These are phyloP conservation scores for Toxonevra muliebris DNA, from an alignment of 2,888 invertebrate genomes.

Conservation along the genomic window DNA sequence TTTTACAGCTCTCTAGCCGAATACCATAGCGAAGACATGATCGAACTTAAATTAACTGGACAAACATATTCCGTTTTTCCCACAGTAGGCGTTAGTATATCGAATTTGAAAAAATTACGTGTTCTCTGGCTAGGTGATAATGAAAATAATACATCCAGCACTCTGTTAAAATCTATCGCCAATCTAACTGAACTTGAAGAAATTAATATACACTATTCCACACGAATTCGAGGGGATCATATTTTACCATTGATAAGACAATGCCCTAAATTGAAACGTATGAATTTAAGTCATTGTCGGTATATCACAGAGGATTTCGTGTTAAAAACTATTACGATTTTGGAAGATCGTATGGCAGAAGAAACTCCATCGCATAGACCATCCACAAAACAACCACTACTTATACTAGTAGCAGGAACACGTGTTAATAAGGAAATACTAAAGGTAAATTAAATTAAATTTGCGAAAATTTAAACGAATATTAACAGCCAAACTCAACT, in stretches of 20 bases:
- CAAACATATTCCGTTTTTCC: slow-evolving; percentile 24
- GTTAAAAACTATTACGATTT: slow-evolving; percentile 20
- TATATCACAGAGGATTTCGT: slow-evolving; percentile 25
- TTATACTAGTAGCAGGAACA: slow-evolving; percentile 27
- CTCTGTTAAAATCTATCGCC: slow-evolving; percentile 15
- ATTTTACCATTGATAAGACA: slow-evolving; percentile 21
- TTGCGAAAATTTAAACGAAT: too few relatives aligned
- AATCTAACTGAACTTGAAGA: slow-evolving; percentile 24
- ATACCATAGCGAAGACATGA: slow-evolving; percentile 25
- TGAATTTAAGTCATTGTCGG: slow-evolving; percentile 27
- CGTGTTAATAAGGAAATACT: slow-evolving; percentile 21
- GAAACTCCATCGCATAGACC: neutral
- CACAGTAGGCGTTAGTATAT: slow-evolving; percentile 21
- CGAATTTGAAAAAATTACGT: slow-evolving; percentile 18
- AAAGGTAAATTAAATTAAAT: slow-evolving; percentile 19
- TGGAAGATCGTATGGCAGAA: slow-evolving; percentile 13
- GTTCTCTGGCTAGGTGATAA: slow-evolving; percentile 29
- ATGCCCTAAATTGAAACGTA: slow-evolving; percentile 25
- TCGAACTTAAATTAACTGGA: slow-evolving; percentile 30
- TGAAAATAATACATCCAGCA: slow-evolving; percentile 19
- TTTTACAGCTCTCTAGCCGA: slow-evolving; percentile 25
- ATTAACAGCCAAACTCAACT: too few relatives aligned
- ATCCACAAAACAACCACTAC: slow-evolving; percentile 12
- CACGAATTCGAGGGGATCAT: slow-evolving; percentile 27
- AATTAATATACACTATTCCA: slow-evolving; percentile 25